Evolutionary conservation across 2,888 invertebrate species (phyloP).

Genomic region (Thera obeliscata): DNA sequence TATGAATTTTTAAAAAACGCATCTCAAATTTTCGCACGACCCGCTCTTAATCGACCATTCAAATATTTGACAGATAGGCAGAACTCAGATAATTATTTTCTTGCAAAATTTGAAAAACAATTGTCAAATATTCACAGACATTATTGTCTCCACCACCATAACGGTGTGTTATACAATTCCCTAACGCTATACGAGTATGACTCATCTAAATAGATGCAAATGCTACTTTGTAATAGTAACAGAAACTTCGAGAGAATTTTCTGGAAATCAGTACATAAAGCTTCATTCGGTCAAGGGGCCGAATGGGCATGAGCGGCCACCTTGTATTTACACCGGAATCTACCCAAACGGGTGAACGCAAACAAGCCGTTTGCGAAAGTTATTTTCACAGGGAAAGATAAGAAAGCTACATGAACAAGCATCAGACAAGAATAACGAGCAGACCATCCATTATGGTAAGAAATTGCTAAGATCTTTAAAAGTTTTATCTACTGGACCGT

Average conservation of each 20-base stretch:
- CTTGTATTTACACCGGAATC: conserved; percentile 14
- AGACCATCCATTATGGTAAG: conserved; percentile 27
- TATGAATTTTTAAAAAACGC: too few relatives aligned
- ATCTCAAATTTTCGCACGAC: too few relatives aligned
- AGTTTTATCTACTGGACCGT: conserved; percentile 25
- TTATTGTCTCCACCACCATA: too few relatives aligned
- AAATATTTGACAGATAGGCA: too few relatives aligned
- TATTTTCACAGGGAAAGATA: conserved; percentile 35
- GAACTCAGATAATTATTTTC: too few relatives aligned
- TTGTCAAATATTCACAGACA: too few relatives aligned
- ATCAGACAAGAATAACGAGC: conserved; percentile 32
- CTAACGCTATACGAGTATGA: too few relatives aligned
- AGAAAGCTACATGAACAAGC: conserved; percentile 31
- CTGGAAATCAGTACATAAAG: conserved; percentile 7
- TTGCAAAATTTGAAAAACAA: too few relatives aligned
- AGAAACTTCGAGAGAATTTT: conserved; percentile 2
- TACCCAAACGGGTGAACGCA: conserved; percentile 27
- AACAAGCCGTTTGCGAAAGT: conserved; percentile 34
- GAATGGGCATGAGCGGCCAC: conserved; percentile 2
- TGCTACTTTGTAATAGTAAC: background rate
- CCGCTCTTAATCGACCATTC: too few relatives aligned
- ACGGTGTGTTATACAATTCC: too few relatives aligned
- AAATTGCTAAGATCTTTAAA: conserved; percentile 26
- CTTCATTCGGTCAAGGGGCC: conserved; percentile 12
- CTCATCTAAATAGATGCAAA: too few relatives aligned